Base-by-base conservation (phyloP, 2,888 invertebrate genomes). In the Onchidella celtica region DNA sequence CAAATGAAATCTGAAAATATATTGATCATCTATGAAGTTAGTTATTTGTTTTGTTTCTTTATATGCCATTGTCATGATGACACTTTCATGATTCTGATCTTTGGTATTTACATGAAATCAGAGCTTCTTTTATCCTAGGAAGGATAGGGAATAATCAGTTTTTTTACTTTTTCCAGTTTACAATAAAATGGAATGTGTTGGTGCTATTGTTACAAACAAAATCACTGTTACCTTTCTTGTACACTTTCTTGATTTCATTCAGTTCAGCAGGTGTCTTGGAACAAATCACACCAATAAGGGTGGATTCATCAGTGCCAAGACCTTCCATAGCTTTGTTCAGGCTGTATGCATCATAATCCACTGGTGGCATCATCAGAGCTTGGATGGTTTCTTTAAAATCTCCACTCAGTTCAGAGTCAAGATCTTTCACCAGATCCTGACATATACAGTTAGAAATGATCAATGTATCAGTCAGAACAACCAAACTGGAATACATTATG, bases 331-430 rank as follows among this genome's bases (percentile, higher is more conserved):
- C 89, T 40, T 89, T 89, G 59, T 89, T 87, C 72, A 92, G 75
- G 75, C 88, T 86, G 80, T 87, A 85, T 21, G 89, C 89, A 81
- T 91, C 90, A 83, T 89, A 92, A 63, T 89, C 89, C 11, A 85
- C 77, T 0, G 90, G 89, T 21, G 88, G 83, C 89, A 89, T 88
- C 89, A 92, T 85, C 72, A 92, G 83, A 11, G 87, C 90, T 40
- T 87, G 75, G 6, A 90, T 87, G 66, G 89, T 85, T 84, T 91
- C 91, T 81, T 91, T 91, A 84, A 86, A 89, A 82, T 91, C 90
- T 11, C 91, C 91, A 6, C 85, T 79, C 73, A 91, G 81, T 82
- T 90, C 90, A 6, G 88, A 87, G 68, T 90, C 88, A 73, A 92
- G 82, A 27, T 88, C 90, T 34, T 85, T 86, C 55, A 85, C 84